Evolutionary conservation across 2,888 invertebrate genomes (phyloP).

Genomic region (Acleris literana): DNA sequence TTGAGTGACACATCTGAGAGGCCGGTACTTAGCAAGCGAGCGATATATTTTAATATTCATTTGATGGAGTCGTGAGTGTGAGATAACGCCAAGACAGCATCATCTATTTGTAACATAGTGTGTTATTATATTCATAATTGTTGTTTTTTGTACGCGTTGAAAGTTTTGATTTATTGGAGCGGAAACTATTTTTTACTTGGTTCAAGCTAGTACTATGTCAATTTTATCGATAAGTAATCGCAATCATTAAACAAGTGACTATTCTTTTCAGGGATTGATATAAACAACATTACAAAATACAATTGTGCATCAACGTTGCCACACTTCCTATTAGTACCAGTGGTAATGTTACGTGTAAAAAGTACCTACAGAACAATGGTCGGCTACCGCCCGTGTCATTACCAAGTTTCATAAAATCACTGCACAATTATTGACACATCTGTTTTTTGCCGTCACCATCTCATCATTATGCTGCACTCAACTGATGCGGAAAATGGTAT

Average conservation of each 20-base stretch:
- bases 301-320: background rate
- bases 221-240: too few relatives aligned
- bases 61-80: constrained; percentile 57
- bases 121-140: constrained; percentile 46
- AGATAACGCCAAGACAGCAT: constrained; percentile 54
- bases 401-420: constrained; percentile 52
- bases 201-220: too few relatives aligned
- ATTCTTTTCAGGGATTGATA: too few relatives aligned
- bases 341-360: constrained; percentile 27
- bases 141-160: constrained; percentile 33
- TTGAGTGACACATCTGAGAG: constrained; percentile 50
- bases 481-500: constrained; percentile 66
- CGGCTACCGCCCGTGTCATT: constrained; percentile 41
- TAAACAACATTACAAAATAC: background rate
- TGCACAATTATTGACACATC: constrained; percentile 57
- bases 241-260: too few relatives aligned
- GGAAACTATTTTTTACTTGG: constrained; percentile 21
- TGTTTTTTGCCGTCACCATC: constrained; percentile 49
- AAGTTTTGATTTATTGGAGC: constrained; percentile 34
- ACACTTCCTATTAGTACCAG: constrained; percentile 5
- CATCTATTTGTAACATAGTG: constrained; percentile 49
- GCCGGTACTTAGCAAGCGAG: constrained; percentile 42
- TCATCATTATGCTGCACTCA: constrained; percentile 49
- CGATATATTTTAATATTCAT: constrained; percentile 55
- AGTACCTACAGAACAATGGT: constrained; percentile 48